A percentile compares a stretch with the other conserved stretches of the same genome.
Evolutionary conservation across 2,113 vertebrate genomes (phyloP).

Genomic region (Cottus gobio): DNA sequence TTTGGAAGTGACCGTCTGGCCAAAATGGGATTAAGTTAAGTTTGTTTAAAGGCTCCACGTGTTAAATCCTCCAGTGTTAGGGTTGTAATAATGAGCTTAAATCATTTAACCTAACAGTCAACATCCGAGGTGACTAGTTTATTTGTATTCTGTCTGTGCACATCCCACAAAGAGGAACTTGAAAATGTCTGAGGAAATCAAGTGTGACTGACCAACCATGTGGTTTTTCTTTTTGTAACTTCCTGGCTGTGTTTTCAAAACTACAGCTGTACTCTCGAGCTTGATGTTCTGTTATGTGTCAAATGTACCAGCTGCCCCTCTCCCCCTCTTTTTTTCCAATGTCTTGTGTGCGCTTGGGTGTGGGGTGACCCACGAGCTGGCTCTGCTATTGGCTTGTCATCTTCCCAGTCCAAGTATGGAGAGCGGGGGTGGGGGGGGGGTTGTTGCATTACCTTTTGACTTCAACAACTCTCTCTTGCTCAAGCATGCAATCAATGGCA

Average conservation of each 20-base stretch:
- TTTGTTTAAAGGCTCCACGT: conserved; percentile 44
- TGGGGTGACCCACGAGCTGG: conserved; percentile 83
- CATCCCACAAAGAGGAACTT: not conserved
- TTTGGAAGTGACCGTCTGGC: not conserved
- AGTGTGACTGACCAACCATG: not conserved
- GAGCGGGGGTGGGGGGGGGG: conserved; percentile 67
- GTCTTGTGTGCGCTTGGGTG: conserved; percentile 54
- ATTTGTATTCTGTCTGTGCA: not conserved
- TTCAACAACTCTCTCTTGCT: conserved; percentile 75
- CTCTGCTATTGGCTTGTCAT: conserved; percentile 84
- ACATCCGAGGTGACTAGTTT: not conserved
- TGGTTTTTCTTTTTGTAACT: conserved; percentile 16
- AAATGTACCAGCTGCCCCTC: conserved; percentile 54
- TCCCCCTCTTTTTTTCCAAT: conserved; percentile 31
- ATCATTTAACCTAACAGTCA: conserved; percentile 6
- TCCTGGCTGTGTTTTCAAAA: conserved; percentile 32
- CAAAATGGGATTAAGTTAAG: conserved; percentile 32
- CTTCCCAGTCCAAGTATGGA: conserved; percentile 81
- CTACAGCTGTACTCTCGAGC: conserved; percentile 20
- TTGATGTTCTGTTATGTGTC: conserved; percentile 61
- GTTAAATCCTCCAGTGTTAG: conserved; percentile 27
- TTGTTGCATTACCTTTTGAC: conserved; percentile 86
- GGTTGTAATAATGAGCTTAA: conserved; percentile 40
- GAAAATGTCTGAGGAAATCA: conserved; percentile 16
- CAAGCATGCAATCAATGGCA: conserved; percentile 77